Base-by-base conservation (phyloP, 1,140 invertebrate species). In the Sarcophaga peregrina region DNA sequence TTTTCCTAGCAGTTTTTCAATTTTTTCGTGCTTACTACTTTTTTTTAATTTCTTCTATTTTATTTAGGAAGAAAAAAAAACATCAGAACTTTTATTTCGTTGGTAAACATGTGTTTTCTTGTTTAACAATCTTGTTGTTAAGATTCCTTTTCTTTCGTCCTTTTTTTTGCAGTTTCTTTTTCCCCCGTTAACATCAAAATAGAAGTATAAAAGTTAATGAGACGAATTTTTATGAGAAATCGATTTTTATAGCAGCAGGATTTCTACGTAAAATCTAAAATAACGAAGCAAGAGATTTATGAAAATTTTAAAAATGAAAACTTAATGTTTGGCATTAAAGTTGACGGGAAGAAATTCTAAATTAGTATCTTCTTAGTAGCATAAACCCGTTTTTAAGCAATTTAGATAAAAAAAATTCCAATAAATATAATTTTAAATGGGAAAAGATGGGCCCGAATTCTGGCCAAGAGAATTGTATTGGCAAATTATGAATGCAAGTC, bases 31-130 rank as follows among this genome's bases (percentile, higher is more conserved):
- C 46, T 75, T 46, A 15, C 11, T 47, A 15, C n/a, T 76, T 76
- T 76, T 17, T 72, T 20, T 76, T 15, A n/a, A 7, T 48, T 76
- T 76, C 46, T 37, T 37, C 25, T 37, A n/a, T n/a, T 37, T 37
- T 2, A 2, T 37, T 37, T 37, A 37, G 25, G 25, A 2, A 58
- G 13, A 58, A 58, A 58, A 58, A 58, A 58, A 58, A 13, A 7
- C 54, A 58, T 37, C 15, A 15, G 54, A 58, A 58, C 15, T 17
- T 48, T 76, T 76, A n/a, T 13, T 52, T 78, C 47, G 47, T 20
- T 78, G 75, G 75, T 78, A 50, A 78, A 78, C 75, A 78, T 78
- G 75, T 78, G 75, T 78, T 78, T 78, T 52, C 25, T 17, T 78
- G 75, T 78, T 78, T 78, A 78, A 78, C 75, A 78, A 78, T 48